Evolutionary conservation across 1,140 invertebrate species (phyloP), one percentile per base, ranked within the genome.

Genomic region (Drosophila ercepeae): DNA sequence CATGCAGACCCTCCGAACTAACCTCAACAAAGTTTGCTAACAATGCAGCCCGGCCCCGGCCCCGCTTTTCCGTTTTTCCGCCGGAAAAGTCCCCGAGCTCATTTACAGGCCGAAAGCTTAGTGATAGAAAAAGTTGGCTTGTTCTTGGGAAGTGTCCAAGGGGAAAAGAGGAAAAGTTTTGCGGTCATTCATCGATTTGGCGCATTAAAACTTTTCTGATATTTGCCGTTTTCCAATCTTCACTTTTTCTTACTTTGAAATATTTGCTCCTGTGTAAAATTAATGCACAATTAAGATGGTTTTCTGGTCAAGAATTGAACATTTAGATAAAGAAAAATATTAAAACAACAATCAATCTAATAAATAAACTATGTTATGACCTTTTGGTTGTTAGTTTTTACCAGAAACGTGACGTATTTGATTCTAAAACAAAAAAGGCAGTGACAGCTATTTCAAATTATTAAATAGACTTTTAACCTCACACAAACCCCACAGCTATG

Each of bases 181-280:
- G 81, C 73, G 82, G 81, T 86, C 81, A 84, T 81, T 75, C 76
- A 84, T 84, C 81, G 81, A 84, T 84, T 84, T 84, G 75, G 72
- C 73, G 81, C 82, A 84, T 84, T 84, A 81, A 84, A 84, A 84
- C 72, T 84, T 84, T 86, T 73, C 46, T 81, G 76, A 79, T 86
- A 76, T 86, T 86, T 84, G 65, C 79, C 75, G 65, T 57, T 84
- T 75, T 55, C 63, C 61, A 74, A 65, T 75, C 63, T 57, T 48
- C 64, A 5, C 49, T 63, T 57, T 53, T 25, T 16, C 4, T 3
- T 11, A 19, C 39, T 42, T 42, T 18, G 8, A 8, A 42, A 42
- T 39, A 16, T 39, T 39, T 39, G n/a, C 6, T 39, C 13, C 36
- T 13, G 36, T 39, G 36, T 11, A 39, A 13, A 39, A 39, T 39